Base-by-base conservation (phyloP, 64 coral and sea anemone species). In the Exaiptasia diaphana region DNA sequence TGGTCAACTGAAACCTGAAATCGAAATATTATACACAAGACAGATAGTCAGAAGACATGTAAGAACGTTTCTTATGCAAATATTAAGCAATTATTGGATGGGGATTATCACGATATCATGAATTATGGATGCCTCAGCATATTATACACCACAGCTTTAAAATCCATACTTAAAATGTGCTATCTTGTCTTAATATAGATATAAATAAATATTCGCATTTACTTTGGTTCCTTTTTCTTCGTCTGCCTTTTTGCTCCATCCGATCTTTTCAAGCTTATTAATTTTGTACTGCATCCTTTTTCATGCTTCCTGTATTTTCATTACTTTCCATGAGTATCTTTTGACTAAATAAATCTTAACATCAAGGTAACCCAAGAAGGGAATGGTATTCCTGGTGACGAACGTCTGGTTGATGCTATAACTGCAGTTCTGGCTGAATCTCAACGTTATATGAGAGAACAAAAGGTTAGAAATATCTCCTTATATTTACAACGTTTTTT, bases 1-100 rank as follows among this genome's bases (percentile, higher is more conserved):
- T 76, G 87, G 87, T 38, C 78, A 81, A 41, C 58, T 90, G 13
- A 80, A 82, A 23, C 87, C 79, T 68, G 70, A 76, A 48, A 76
- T 81, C 23, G 87, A 90, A 50, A 45, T 73, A 41, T 33, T 90
- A n/a, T 90, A 90, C 57, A 90, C 70, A 4, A 18, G 68, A 30
- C 87, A 90, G 61, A 90, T 90, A 56, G 87, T 90, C 68, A 64
- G 39, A 54, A 65, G 87, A 82, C 80, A 80, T 82, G 87, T 90
- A 82, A 76, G 78, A 80, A 20, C 15, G 25, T 7, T 4, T 12
- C 2, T 42, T 54, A 10, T 46, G 6, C 15, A 46, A 46, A 6
- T 15, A 46, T 46, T 46, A 46, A 15, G 15, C 15, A 6, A 8
- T 7, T 46, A 6, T 7, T 6, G 43, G 6, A 46, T 7, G 6